phyloP scores from a whole-genome alignment of 2,888 invertebrate genomes.

The Danaus chrysippus region DNA sequence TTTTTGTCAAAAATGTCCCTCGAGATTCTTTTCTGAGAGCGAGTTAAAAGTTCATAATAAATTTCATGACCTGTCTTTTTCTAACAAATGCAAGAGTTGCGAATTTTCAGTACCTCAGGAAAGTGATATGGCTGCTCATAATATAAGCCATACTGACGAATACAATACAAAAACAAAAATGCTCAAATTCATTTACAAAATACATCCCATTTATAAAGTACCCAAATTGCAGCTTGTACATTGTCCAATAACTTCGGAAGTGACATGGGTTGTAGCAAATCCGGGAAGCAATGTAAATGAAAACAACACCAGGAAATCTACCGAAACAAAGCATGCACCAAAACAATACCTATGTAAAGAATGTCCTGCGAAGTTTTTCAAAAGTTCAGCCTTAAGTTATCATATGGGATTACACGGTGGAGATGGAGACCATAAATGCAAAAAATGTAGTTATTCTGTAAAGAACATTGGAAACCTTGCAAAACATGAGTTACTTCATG shows the following conservation, averaged over 20 bases:
- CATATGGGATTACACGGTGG: slow-evolving; percentile 84
- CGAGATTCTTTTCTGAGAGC: slow-evolving; percentile 86
- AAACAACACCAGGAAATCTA: slow-evolving; percentile 44
- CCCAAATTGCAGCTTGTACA: slow-evolving; percentile 77
- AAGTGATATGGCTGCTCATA: slow-evolving; percentile 83
- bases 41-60: slow-evolving; percentile 86
- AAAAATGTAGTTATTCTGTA: slow-evolving; percentile 84
- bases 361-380: slow-evolving; percentile 87
- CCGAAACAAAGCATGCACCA: slow-evolving; percentile 53
- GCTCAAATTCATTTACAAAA: slow-evolving; percentile 81
- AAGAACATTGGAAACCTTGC: slow-evolving; percentile 83
- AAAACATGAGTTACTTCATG: slow-evolving; percentile 81
- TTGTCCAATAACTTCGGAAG: slow-evolving; percentile 49
- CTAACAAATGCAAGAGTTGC: slow-evolving; percentile 86
- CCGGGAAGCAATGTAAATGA: slow-evolving; percentile 44
- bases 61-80: slow-evolving; percentile 82
- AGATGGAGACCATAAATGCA: slow-evolving; percentile 82
- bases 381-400: slow-evolving; percentile 83
- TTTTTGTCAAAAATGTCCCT: slow-evolving; percentile 91
- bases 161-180: slow-evolving; percentile 88
- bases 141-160: slow-evolving; percentile 85
- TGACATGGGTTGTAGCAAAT: slow-evolving; percentile 69
- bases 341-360: slow-evolving; percentile 78
- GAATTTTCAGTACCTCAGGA: slow-evolving; percentile 87
- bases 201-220: slow-evolving; percentile 81